These are phyloP conservation scores for Columba janthina DNA, from an alignment of 2,113 vertebrate genomes.

Conservation along the genomic window DNA sequence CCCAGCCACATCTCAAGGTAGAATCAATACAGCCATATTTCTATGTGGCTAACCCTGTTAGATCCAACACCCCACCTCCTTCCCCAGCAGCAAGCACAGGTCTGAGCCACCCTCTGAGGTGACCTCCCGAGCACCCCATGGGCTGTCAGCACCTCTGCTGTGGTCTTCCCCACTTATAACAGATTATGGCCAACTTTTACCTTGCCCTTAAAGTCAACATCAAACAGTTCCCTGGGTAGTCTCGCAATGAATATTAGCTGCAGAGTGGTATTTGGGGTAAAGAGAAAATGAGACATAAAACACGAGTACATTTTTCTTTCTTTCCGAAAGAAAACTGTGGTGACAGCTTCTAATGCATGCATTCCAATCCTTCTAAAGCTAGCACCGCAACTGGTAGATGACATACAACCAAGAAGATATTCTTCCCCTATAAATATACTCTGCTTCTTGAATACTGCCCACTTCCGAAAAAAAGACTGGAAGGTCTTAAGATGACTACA, in stretches of 20 bases:
- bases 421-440: constrained; percentile 3
- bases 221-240: not conserved
- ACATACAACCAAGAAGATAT: not conserved
- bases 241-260: constrained; percentile 23
- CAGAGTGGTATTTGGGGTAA: not conserved
- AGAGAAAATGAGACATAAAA: constrained; percentile 28
- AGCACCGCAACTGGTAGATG: not conserved
- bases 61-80: not conserved
- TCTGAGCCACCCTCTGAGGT: not conserved
- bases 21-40: not conserved
- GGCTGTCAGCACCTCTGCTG: not conserved
- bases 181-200: not conserved
- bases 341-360: not conserved
- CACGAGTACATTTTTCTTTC: not conserved
- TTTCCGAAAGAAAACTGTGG: not conserved
- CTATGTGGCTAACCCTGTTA: not conserved
- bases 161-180: not conserved
- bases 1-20: not conserved
- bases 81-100: not conserved
- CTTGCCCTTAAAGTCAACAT: constrained; percentile 10
- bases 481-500: not conserved
- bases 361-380: not conserved
- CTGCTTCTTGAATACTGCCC: not conserved
- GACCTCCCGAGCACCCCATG: not conserved
- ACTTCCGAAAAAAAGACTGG: not conserved